Evolutionary conservation across 2,113 vertebrate species (phyloP).

Genomic region (Crotalus helleri): DNA sequence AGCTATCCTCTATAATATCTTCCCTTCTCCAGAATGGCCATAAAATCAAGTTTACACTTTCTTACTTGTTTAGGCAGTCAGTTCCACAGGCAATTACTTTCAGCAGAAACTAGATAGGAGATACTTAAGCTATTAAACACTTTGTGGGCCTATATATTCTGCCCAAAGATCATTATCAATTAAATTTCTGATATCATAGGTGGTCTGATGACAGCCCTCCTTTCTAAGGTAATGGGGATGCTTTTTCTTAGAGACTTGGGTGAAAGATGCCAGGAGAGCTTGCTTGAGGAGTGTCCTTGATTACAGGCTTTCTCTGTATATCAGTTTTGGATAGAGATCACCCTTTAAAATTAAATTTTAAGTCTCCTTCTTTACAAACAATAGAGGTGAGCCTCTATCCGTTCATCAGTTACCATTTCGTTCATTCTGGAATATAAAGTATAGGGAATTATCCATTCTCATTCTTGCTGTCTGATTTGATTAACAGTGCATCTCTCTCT

Average conservation of each 20-base stretch:
- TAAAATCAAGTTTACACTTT: background rate
- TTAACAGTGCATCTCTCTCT: background rate
- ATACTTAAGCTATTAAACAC: background rate
- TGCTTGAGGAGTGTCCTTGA: background rate
- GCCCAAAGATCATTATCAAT: background rate
- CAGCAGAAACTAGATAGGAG: background rate
- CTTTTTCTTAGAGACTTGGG: background rate
- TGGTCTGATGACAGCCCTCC: background rate
- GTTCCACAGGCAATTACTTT: background rate
- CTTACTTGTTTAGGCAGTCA: background rate
- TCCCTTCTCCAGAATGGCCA: background rate
- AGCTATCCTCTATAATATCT: background rate
- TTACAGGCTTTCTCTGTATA: background rate
- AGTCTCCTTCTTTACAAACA: background rate
- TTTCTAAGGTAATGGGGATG: background rate
- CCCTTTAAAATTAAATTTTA: background rate
- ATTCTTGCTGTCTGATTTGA: background rate
- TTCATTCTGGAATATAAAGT: background rate
- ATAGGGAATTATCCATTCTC: background rate
- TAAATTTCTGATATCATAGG: background rate
- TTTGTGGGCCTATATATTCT: background rate
- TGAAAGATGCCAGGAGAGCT: background rate
- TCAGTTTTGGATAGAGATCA: background rate
- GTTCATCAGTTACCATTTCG: background rate
- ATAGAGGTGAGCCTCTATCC: background rate